These are phyloP conservation scores for Monopterus albus DNA, from an alignment of 2,113 vertebrate genomes.

Conservation along the genomic window DNA sequence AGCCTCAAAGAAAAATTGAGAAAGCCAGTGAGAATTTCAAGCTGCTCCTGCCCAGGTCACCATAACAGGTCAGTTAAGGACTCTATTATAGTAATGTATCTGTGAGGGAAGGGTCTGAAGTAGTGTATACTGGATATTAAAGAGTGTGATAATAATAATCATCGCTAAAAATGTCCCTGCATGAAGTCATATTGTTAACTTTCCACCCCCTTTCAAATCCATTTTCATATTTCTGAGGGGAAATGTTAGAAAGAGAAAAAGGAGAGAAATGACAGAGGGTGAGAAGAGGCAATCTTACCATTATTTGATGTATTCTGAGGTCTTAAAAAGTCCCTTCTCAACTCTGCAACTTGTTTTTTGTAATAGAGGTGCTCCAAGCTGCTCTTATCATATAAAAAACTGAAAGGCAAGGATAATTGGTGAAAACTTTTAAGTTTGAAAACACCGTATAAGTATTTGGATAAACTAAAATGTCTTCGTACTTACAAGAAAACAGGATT, in stretches of 20 bases:
- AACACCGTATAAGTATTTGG: neutral
- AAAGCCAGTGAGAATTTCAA: neutral
- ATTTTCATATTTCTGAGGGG: no score
- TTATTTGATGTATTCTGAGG: slow-evolving; percentile 70
- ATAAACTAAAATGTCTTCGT: neutral
- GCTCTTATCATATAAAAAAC: slow-evolving; percentile 95
- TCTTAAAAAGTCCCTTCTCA: slow-evolving; percentile 82
- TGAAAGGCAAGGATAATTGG: slow-evolving; percentile 53
- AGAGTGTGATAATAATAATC: no score
- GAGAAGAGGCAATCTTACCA: slow-evolving; percentile 82
- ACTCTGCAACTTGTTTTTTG: slow-evolving; percentile 92
- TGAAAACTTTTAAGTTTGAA: neutral
- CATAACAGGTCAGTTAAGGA: neutral
- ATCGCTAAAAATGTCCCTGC: no score
- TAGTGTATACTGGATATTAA: no score
- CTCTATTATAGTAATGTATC: neutral
- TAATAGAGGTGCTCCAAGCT: slow-evolving; percentile 96
- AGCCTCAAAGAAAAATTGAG: neutral
- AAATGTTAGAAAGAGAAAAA: no score
- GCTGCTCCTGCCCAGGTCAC: neutral
- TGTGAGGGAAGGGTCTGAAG: neutral
- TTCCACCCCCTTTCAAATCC: no score
- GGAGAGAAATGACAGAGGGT: neutral
- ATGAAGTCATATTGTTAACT: no score
- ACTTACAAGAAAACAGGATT: slow-evolving; percentile 94